These are phyloP conservation scores for Gymnoscopelus microlampas DNA, from an alignment of 2,797 vertebrate genomes.

Conservation along the genomic window DNA sequence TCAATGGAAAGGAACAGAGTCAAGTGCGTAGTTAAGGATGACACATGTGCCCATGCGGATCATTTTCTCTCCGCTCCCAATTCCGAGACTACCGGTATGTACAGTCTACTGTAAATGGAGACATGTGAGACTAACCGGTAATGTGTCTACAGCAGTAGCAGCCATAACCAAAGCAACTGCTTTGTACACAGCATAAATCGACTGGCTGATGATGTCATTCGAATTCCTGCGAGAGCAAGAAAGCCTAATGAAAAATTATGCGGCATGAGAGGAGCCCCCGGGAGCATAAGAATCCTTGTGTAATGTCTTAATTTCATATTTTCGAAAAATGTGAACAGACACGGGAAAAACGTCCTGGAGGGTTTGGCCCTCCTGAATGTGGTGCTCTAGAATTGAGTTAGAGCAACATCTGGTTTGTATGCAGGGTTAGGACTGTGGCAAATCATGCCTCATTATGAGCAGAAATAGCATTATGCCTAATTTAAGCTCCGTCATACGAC, in stretches of 20 bases:
- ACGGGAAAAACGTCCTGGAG: slow-evolving; percentile 42
- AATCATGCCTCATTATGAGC: slow-evolving; percentile 48
- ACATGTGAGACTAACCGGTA: slow-evolving; percentile 23
- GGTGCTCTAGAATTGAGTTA: slow-evolving; percentile 38
- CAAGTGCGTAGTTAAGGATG: slow-evolving; percentile 40
- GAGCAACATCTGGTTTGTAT: slow-evolving; percentile 67
- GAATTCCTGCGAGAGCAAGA: slow-evolving; percentile 50
- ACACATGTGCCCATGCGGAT: slow-evolving; percentile 39
- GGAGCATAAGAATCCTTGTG: slow-evolving; percentile 33
- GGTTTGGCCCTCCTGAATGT: slow-evolving; percentile 39
- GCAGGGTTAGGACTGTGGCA: slow-evolving; percentile 47
- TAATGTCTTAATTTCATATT: slow-evolving; percentile 56
- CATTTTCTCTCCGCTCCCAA: slow-evolving; percentile 18
- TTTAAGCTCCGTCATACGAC: no score
- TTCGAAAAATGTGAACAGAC: slow-evolving; percentile 44
- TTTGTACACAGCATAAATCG: slow-evolving; percentile 39
- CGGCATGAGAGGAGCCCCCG: slow-evolving; percentile 39
- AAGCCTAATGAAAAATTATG: slow-evolving; percentile 51
- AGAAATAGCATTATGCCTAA: slow-evolving; percentile 25
- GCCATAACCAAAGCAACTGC: slow-evolving; percentile 18
- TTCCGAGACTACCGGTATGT: slow-evolving; percentile 15
- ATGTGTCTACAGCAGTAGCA: slow-evolving; percentile 40
- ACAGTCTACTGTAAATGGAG: slow-evolving; percentile 33
- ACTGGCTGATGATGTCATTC: slow-evolving; percentile 44
- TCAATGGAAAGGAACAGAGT: slow-evolving; percentile 25